Evolutionary conservation across 2,113 vertebrate species (phyloP).

Genomic region (Rhynchomys soricoides): DNA sequence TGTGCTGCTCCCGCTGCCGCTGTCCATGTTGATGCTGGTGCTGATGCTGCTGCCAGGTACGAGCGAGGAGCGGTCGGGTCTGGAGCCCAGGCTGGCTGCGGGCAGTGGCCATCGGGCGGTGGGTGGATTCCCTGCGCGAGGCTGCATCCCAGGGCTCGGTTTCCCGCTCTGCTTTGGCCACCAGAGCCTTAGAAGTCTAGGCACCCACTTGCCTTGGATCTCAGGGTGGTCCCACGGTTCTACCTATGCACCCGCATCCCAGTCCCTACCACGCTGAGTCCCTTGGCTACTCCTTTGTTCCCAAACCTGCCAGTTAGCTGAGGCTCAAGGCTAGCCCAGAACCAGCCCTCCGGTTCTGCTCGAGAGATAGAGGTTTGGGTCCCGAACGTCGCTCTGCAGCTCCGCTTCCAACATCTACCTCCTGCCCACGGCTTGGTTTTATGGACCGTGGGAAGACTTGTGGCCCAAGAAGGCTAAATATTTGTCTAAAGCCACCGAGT

Average conservation of each 20-base stretch:
- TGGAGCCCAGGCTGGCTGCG: not conserved
- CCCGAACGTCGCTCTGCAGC: not conserved
- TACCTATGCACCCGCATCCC: not conserved
- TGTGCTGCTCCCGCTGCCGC: not conserved
- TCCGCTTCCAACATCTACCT: not conserved
- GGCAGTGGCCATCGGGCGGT: not conserved
- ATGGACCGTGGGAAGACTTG: not conserved
- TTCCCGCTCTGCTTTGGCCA: not conserved
- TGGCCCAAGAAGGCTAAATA: not conserved
- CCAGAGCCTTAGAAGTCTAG: not conserved
- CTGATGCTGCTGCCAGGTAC: conserved; percentile 40
- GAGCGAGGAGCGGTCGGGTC: not conserved
- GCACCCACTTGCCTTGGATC: not conserved
- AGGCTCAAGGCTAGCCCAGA: not conserved
- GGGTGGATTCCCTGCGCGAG: not conserved
- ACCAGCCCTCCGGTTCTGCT: not conserved
- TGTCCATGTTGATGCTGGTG: not conserved
- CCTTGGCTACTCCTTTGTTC: not conserved
- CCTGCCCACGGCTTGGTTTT: not conserved
- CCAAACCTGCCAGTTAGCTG: not conserved
- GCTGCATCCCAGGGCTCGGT: no score
- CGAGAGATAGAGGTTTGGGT: not conserved
- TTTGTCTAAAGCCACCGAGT: not conserved
- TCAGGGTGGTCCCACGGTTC: not conserved
- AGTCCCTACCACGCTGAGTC: not conserved